Base-by-base conservation (phyloP, 2,797 vertebrate genomes). In the Gorsachius magnificus region DNA sequence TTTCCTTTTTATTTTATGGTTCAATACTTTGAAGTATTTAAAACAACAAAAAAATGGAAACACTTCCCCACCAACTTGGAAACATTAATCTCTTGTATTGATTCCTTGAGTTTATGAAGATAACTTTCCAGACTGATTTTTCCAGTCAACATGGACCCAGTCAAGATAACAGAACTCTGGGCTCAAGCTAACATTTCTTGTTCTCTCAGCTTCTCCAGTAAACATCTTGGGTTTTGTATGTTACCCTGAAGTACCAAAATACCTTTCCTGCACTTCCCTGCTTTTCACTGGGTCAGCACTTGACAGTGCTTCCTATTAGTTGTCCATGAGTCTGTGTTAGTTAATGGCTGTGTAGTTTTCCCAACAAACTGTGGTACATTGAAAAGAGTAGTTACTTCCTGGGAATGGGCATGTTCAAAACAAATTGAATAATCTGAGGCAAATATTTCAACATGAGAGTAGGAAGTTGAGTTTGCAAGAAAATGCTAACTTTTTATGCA, bases 31-130 rank as follows among this genome's bases (percentile, higher is more conserved):
- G 10, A 24, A 12, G 13, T 35, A 5, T 53, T 56, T 56, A 60
- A 79, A 83, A 43, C 8, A 45, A 66, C 17, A 28, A 41, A 28
- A 45, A 31, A 31, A 48, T 0, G 7, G 4, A 79, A 79, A 69
- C 0, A 0, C 9, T 77, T 83, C 11, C 17, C 11, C 13, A 4
- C 3, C 3, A 71, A 15, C 10, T 36, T 86, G 53, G 15, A 48
- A 54, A 54, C 13, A 53, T 36, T 69, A 35, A 17, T 76, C 6
- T 64, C 11, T 68, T 76, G 19, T 48, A 33, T 70, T 36, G 24
- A 64, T 58, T 85, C 16, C 16, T 5, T 83, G 31, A 74, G 20
- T 64, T 86, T 79, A 60, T 15, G 9, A 35, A 57, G 26, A 31
- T 38, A 79, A 38, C 46, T 87, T 74, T 77, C 33, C 7, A 64